phyloP scores from a whole-genome alignment of 2,113 vertebrate genomes.

The Regulus satrapa region DNA sequence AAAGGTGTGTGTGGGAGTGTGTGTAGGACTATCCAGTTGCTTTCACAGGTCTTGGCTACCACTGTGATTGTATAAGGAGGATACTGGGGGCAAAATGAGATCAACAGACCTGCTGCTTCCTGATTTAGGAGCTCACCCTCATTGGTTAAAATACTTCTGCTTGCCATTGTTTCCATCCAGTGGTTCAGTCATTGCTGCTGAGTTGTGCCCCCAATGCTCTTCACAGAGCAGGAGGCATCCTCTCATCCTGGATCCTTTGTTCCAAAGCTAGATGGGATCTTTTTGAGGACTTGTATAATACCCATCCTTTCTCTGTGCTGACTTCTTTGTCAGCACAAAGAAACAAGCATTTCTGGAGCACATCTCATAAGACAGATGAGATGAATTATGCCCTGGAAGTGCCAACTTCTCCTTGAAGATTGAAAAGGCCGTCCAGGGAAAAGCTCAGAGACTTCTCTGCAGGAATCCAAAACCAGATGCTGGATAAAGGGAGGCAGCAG shows the following conservation, averaged over 20 bases:
- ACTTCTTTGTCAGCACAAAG: not conserved
- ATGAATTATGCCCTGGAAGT: not conserved
- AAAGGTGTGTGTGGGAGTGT: not conserved
- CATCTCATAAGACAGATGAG: not conserved
- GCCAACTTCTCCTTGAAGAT: not conserved
- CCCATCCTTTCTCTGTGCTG: not conserved
- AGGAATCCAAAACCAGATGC: not conserved
- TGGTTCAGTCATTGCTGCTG: not conserved
- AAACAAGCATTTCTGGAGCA: conserved; percentile 1
- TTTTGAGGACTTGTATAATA: not conserved
- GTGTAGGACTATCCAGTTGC: not conserved
- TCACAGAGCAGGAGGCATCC: not conserved
- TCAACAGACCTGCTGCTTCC: not conserved
- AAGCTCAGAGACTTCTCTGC: not conserved
- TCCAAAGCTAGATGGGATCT: not conserved
- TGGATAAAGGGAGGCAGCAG: not conserved
- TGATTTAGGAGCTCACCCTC: not conserved
- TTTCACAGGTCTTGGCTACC: not conserved
- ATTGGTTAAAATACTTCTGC: not conserved
- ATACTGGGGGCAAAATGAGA: not conserved
- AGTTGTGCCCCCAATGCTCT: not conserved
- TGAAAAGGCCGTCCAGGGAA: not conserved
- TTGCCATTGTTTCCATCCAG: not conserved
- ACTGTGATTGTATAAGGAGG: not conserved
- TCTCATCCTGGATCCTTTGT: not conserved